Base-by-base conservation (phyloP, 2,113 vertebrate species). In the Dicrurus megarhynchus region DNA sequence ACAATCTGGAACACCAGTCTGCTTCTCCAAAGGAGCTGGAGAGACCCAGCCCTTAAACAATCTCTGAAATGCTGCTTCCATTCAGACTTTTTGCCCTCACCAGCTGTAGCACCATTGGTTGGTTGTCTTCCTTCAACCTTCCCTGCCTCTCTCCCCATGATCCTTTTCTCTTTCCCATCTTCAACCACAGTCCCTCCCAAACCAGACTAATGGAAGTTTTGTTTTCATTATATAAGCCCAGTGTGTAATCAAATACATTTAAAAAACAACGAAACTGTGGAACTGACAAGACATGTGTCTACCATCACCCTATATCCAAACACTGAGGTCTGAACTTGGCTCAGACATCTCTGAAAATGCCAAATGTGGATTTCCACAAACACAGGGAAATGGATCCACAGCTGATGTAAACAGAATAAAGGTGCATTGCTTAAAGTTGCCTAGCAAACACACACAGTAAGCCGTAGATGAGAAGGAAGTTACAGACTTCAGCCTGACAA, bases 241-340 rank as follows among this genome's bases (percentile, higher is more conserved):
- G 19, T 39, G 30, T 7, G 3, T 95, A 95, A 93, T 87, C 81
- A 95, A 96, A 96, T 90, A 61, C 30, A 84, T 91, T 95, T 28
- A 2, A 83, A 93, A 96, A 96, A 91, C 64, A 95, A 80, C 87
- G 89, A 84, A 96, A 87, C 74, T 27, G 23, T 84, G 81, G 65
- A 89, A 89, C 78, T 89, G 94, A 96, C 94, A 94, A 64, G 93
- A 93, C 94, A 70, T 89, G 61, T 93, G 93, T 96, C 94, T 87
- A 94, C 89, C 78, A 91, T 96, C 91, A 96, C 87, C 64, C 91
- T 86, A 76, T 96, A 96, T 85, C 91, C 93, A 97, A 96, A 97
- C 78, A 94, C 87, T 96, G 94, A 96, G 87, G 89, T 94, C 77
- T 95, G 67, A 96, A 84, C 35, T 95, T 93, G 85, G 85, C 85